These are phyloP conservation scores for Carapus acus DNA, from an alignment of 2,797 vertebrate species.

Conservation along the genomic window DNA sequence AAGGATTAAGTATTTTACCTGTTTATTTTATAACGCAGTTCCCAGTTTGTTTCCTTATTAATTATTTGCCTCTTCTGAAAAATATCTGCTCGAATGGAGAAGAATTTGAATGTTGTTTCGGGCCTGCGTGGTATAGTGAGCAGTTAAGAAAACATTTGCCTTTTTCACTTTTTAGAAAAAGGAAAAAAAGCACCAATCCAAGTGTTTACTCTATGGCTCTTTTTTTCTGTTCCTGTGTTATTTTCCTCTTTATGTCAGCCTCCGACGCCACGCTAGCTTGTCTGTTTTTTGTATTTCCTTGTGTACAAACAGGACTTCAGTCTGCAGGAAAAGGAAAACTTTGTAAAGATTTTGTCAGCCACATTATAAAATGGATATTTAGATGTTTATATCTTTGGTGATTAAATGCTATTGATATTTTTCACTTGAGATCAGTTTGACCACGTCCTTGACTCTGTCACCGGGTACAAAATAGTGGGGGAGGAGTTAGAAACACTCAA, in stretches of 20 bases:
- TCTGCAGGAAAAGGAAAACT: slow-evolving; percentile 67
- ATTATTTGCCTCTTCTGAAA: slow-evolving; percentile 41
- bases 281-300: too few relatives aligned
- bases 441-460: slow-evolving; percentile 29
- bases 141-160: slow-evolving; percentile 34
- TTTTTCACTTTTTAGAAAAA: slow-evolving; percentile 37
- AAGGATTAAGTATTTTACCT: slow-evolving; percentile 36
- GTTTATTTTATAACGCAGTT: slow-evolving; percentile 27
- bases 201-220: slow-evolving; percentile 49
- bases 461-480: neutral
- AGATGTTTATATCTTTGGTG: slow-evolving; percentile 79
- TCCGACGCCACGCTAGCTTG: slow-evolving; percentile 68
- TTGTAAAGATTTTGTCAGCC: slow-evolving; percentile 79
- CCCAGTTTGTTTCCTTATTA: slow-evolving; percentile 31
- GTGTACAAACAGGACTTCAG: slow-evolving; percentile 71
- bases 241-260: slow-evolving; percentile 68
- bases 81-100: slow-evolving; percentile 36
- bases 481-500: too few relatives aligned
- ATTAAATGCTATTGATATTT: slow-evolving; percentile 83
- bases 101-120: slow-evolving; percentile 52
- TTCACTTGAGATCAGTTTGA: slow-evolving; percentile 69
- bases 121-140: slow-evolving; percentile 40
- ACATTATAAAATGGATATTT: slow-evolving; percentile 69
- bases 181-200: slow-evolving; percentile 43
- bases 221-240: slow-evolving; percentile 58